These are phyloP conservation scores for Drosophila sulfurigaster DNA, from an alignment of 1,140 invertebrate genomes.

Conservation along the genomic window DNA sequence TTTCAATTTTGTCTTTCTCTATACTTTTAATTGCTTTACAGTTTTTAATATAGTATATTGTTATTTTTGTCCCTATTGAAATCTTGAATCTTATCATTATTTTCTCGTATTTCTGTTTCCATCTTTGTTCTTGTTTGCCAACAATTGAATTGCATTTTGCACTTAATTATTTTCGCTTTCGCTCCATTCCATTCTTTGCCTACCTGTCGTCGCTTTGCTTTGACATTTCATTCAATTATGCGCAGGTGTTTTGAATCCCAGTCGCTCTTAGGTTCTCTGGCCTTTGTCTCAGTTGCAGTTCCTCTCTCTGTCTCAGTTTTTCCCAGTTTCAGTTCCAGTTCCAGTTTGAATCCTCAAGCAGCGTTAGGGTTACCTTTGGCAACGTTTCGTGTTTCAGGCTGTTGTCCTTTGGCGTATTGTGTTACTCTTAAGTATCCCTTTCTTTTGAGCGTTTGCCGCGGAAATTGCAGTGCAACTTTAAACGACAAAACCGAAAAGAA, in stretches of 20 bases:
- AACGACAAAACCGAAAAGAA: slow-evolving; percentile 1
- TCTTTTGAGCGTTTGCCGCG: slow-evolving; percentile 22
- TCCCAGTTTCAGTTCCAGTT: slow-evolving; percentile 4
- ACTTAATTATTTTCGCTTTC: slow-evolving; percentile 44
- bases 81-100: slow-evolving; percentile 5
- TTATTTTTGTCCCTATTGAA: background rate
- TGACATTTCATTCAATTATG: slow-evolving; percentile 56
- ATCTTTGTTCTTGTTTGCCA: background rate
- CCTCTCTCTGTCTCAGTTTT: slow-evolving; percentile 1
- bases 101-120: slow-evolving; percentile 12
- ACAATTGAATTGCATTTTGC: slow-evolving; percentile 64
- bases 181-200: slow-evolving; percentile 17
- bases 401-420: slow-evolving; percentile 65
- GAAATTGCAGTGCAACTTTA: slow-evolving; percentile 57
- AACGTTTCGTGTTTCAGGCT: slow-evolving; percentile 67
- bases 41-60: background rate
- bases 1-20: background rate
- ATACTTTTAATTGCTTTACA: background rate
- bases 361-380: background rate
- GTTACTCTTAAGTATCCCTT: slow-evolving; percentile 45
- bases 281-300: slow-evolving; percentile 2
- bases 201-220: slow-evolving; percentile 39
- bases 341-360: background rate
- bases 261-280: background rate
- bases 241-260: slow-evolving; percentile 37